Evolutionary conservation across 2,113 vertebrate genomes (phyloP).

Genomic region (Thalassoma bifasciatum): DNA sequence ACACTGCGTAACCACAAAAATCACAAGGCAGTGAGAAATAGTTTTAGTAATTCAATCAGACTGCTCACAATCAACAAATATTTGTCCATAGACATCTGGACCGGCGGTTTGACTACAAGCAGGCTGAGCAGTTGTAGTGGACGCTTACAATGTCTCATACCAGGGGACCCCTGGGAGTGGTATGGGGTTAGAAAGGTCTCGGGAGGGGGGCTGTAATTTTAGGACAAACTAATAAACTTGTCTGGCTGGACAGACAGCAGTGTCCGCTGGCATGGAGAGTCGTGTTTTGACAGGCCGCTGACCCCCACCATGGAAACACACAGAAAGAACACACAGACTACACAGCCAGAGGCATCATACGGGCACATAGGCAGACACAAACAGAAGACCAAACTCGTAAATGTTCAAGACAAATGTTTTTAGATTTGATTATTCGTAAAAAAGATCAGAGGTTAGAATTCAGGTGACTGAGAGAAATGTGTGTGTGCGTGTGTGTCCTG

Average conservation of each 20-base stretch:
- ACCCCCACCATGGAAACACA: slow-evolving; percentile 42
- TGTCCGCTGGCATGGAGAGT: slow-evolving; percentile 51
- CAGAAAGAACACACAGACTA: slow-evolving; percentile 6
- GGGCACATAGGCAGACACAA: background rate
- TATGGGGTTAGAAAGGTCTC: slow-evolving; percentile 54
- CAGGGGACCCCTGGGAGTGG: slow-evolving; percentile 69
- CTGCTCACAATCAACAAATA: slow-evolving; percentile 57
- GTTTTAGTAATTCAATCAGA: too few species aligned
- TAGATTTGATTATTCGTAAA: background rate
- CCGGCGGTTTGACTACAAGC: slow-evolving; percentile 20
- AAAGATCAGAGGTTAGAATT: background rate
- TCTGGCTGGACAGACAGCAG: slow-evolving; percentile 74
- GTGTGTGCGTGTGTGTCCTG: too few species aligned
- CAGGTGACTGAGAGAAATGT: background rate
- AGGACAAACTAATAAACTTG: slow-evolving; percentile 82
- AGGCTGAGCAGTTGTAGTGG: slow-evolving; percentile 39
- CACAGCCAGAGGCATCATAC: slow-evolving; percentile 2
- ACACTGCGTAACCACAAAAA: too few species aligned
- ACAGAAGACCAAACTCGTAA: background rate
- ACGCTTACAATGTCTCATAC: slow-evolving; percentile 61
- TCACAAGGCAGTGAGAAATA: too few species aligned
- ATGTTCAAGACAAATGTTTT: background rate
- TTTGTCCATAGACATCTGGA: slow-evolving; percentile 60
- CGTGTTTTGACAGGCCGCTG: slow-evolving; percentile 73
- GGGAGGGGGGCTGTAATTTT: slow-evolving; percentile 62